Evolutionary conservation across 2,113 vertebrate genomes (phyloP), one percentile per base, ranked within the genome.

Genomic region (Struthidea cinerea): DNA sequence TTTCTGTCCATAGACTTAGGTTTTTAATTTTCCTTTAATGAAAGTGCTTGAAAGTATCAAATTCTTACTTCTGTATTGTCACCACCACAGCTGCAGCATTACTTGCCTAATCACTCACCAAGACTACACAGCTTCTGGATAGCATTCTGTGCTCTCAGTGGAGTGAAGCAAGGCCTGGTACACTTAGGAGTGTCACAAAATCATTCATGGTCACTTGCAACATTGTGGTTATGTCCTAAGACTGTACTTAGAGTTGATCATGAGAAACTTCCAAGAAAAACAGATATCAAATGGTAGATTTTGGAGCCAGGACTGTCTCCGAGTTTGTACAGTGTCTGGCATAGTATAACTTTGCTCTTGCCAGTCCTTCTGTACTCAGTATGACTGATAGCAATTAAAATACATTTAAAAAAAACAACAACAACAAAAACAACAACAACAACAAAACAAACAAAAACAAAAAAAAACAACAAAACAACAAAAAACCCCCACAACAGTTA

Each of bases 341-440:
- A 14, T 11, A 42, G 24, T 11, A 30, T 16, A 53, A 56, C 5
- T 55, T 71, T 57, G 4, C 27, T 64, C 10, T 63, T 93, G 21
- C 2, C 49, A 68, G 39, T 81, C 52, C 17, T 46, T 35, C 20
- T 49, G 8, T 77, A 46, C 8, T 77, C 39, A 60, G 9, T 9
- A 27, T n/a, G n/a, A 80, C 16, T 41, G n/a, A 70, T 8, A 33
- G 11, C 0, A 0, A 53, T 42, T 24, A 59, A 16, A 88, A 20
- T 32, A 60, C 26, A 6, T 30, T 56, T 52, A 16, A 5, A 24
- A 74, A 44, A 50, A 52, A n/a, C n/a, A 5, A 4, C 1, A 20
- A 19, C 5, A 68, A 46, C 2, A n/a, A n/a, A n/a, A n/a, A n/a
- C n/a, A n/a, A n/a, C n/a, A n/a, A n/a, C n/a, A n/a, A n/a, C n/a